Percentiles rank a stretch among this genome's conserved stretches.
Conservation (phyloP, 2,797 vertebrate species). For the Tachyglossus aculeatus region DNA sequence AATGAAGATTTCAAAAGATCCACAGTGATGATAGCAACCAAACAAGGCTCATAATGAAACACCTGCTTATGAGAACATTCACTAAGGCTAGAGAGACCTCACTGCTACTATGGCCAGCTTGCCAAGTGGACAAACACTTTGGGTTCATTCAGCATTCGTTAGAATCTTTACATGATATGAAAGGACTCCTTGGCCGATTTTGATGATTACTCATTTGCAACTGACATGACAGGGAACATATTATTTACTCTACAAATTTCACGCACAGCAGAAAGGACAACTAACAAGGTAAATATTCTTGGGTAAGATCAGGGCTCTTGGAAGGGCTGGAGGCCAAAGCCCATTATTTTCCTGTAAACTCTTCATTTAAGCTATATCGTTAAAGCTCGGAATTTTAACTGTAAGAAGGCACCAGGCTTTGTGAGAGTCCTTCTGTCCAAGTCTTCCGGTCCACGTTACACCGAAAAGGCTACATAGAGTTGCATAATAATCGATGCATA, state of each 20-base stretch:
- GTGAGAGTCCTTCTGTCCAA: background rate
- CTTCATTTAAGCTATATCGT: conserved; percentile 18
- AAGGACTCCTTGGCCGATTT: background rate
- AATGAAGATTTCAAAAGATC: conserved; percentile 34
- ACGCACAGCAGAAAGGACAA: conserved; percentile 29
- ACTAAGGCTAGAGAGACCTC: conserved; percentile 18
- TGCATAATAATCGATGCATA: background rate
- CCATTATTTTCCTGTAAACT: conserved; percentile 18
- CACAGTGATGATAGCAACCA: conserved; percentile 40
- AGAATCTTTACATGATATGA: background rate
- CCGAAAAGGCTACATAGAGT: background rate
- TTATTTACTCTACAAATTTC: conserved; percentile 26
- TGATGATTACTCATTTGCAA: conserved; percentile 21
- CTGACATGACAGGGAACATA: background rate
- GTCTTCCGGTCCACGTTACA: background rate
- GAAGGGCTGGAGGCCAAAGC: conserved; percentile 17
- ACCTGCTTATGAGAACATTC: conserved; percentile 37
- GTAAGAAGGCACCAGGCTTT: conserved; percentile 13
- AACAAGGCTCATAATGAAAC: background rate
- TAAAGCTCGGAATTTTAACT: conserved; percentile 18
- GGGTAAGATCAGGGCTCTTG: conserved; percentile 16
- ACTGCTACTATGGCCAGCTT: conserved; percentile 24
- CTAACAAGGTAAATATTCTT: conserved; percentile 50
- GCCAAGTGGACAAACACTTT: conserved; percentile 31
- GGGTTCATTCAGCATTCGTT: conserved; percentile 4